phyloP scores from a whole-genome alignment of 2,113 vertebrate genomes.

The Mugil cephalus region DNA sequence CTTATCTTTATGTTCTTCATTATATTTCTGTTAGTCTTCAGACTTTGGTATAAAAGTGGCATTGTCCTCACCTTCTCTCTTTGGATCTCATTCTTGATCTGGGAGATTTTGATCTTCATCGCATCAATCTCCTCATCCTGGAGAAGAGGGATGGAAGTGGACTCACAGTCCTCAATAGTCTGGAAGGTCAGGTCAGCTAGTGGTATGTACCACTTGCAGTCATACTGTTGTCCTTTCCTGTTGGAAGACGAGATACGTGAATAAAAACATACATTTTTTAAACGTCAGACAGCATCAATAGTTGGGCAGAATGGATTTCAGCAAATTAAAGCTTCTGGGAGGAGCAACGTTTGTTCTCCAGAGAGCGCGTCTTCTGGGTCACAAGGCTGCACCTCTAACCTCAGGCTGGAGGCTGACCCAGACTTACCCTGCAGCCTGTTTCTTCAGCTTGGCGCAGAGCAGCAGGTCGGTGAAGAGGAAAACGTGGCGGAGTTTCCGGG shows the following conservation, averaged over 20 bases:
- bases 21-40: too few relatives aligned
- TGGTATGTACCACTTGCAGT: constrained; percentile 97
- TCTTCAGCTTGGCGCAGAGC: constrained; percentile 96
- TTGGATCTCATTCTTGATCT: constrained; percentile 95
- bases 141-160: constrained; percentile 89
- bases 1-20: constrained; percentile 21
- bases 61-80: constrained; percentile 92
- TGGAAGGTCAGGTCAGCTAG: constrained; percentile 94
- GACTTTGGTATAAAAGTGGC: constrained; percentile 16
- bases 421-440: constrained; percentile 93
- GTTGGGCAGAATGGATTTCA: constrained; percentile 4
- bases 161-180: constrained; percentile 91
- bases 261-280: not conserved
- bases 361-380: constrained; percentile 3
- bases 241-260: not conserved
- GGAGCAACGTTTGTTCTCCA: constrained; percentile 2
- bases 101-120: constrained; percentile 96
- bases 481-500: constrained; percentile 94
- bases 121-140: constrained; percentile 95
- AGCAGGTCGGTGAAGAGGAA: constrained; percentile 97
- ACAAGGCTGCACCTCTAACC: constrained; percentile 15
- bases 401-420: constrained; percentile 1
- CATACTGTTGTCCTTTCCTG: constrained; percentile 95
- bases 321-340: constrained; percentile 1
- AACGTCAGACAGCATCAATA: not conserved